Percentiles rank a stretch among this genome's conserved stretches.
phyloP scores from a whole-genome alignment of 1,140 invertebrate species.

The Drosophila pruinosa region DNA sequence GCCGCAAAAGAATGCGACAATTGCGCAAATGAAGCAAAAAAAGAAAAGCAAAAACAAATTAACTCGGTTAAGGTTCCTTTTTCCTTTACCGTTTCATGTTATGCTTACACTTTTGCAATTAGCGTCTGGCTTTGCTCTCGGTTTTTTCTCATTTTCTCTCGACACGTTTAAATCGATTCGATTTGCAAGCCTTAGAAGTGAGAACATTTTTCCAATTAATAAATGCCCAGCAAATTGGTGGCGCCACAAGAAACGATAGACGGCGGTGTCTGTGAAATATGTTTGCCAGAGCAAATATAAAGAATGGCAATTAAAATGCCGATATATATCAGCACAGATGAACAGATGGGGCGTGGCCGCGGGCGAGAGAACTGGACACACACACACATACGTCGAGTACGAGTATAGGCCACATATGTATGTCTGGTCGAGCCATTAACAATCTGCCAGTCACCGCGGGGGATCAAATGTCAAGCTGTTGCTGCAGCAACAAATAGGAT shows the following conservation, averaged over 20 bases:
- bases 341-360: constrained; percentile 26
- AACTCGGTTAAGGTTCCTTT: constrained; percentile 20
- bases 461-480: constrained; percentile 28
- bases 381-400: neutral
- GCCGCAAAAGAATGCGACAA: constrained; percentile 14
- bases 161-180: constrained; percentile 49
- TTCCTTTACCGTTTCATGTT: neutral
- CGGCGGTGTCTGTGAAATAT: constrained; percentile 1
- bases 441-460: constrained; percentile 26
- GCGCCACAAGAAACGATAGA: neutral
- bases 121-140: constrained; percentile 15
- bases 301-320: constrained; percentile 63
- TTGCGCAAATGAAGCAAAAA: neutral
- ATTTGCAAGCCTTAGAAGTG: constrained; percentile 34
- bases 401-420: neutral
- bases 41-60: constrained; percentile 33
- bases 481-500: neutral
- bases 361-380: neutral
- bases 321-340: constrained; percentile 42
- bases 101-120: constrained; percentile 15
- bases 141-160: neutral
- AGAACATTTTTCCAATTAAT: constrained; percentile 63
- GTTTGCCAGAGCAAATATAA: neutral
- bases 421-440: constrained; percentile 19
- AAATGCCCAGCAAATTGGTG: constrained; percentile 38